Evolutionary conservation across 2,888 invertebrate genomes (phyloP).

Genomic region (Drosophila diplacantha): DNA sequence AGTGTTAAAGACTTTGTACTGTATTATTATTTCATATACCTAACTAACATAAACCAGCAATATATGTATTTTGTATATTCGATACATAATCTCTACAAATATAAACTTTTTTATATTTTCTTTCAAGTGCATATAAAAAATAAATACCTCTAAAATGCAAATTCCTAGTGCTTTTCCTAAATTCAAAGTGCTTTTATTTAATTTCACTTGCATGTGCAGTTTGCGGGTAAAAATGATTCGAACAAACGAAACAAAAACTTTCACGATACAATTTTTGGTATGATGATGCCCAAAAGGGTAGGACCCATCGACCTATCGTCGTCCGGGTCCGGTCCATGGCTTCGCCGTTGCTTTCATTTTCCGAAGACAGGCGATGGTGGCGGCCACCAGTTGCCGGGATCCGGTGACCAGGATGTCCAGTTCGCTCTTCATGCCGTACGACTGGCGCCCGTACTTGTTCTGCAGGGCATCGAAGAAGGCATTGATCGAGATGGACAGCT

Average conservation of each 20-base stretch:
- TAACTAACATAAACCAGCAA: too few relatives aligned
- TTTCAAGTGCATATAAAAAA: too few relatives aligned
- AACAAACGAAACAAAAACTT: conserved; percentile 25
- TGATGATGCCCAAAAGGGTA: neutral
- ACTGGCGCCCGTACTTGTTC: conserved; percentile 54
- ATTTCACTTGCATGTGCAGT: neutral
- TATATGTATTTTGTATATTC: too few relatives aligned
- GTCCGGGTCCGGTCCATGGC: neutral
- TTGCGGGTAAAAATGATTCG: conserved; percentile 7
- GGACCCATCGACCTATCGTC: neutral
- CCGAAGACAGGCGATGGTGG: conserved; percentile 43
- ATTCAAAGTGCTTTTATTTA: neutral
- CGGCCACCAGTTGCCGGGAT: conserved; percentile 56
- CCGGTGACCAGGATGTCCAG: conserved; percentile 60
- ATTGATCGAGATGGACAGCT: conserved; percentile 46
- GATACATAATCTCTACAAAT: too few relatives aligned
- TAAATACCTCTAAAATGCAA: neutral
- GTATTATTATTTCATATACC: too few relatives aligned
- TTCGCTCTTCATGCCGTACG: conserved; percentile 59
- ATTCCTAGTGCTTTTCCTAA: neutral
- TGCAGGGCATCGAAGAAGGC: conserved; percentile 54
- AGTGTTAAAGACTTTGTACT: neutral
- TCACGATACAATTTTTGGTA: conserved; percentile 26
- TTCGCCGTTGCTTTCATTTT: conserved; percentile 38
- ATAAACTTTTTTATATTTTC: too few relatives aligned